These are phyloP conservation scores for Tychaedon coryphoeus DNA, from an alignment of 2,113 vertebrate species.

Conservation along the genomic window DNA sequence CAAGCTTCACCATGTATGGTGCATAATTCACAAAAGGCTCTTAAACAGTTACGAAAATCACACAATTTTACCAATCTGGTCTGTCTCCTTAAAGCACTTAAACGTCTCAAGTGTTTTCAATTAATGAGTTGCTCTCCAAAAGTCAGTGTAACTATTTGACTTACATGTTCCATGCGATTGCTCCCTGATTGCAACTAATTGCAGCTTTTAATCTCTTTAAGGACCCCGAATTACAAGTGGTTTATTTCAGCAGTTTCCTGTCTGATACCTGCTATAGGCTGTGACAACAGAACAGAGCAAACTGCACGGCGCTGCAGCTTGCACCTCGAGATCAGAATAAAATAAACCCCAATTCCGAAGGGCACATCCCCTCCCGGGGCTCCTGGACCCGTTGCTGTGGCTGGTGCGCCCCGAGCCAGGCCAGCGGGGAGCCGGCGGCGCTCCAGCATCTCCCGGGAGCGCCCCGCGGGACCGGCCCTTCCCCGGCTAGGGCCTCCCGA, in stretches of 20 bases:
- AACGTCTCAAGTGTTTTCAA: not conserved
- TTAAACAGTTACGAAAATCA: not conserved
- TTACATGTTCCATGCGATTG: not conserved
- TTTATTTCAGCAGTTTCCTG: not conserved
- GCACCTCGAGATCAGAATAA: not conserved
- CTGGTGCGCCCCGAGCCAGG: not conserved
- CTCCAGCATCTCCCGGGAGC: not conserved
- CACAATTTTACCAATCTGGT: not conserved
- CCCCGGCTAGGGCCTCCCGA: not conserved
- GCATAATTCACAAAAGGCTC: not conserved
- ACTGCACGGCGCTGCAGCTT: not conserved
- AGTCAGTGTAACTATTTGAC: not conserved
- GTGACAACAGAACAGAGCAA: not conserved
- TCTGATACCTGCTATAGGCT: not conserved
- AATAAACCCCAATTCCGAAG: not conserved
- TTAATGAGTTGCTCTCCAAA: not conserved
- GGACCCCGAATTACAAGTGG: not conserved
- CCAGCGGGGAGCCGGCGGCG: not conserved
- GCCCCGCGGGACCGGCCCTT: not conserved
- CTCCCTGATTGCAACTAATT: not conserved
- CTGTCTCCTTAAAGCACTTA: not conserved
- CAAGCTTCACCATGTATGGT: not conserved
- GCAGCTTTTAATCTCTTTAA: not conserved
- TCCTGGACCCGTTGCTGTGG: not conserved
- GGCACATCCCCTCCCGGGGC: not conserved